Base-by-base conservation (phyloP, 1,140 invertebrate genomes). In the Habropoda laboriosa region DNA sequence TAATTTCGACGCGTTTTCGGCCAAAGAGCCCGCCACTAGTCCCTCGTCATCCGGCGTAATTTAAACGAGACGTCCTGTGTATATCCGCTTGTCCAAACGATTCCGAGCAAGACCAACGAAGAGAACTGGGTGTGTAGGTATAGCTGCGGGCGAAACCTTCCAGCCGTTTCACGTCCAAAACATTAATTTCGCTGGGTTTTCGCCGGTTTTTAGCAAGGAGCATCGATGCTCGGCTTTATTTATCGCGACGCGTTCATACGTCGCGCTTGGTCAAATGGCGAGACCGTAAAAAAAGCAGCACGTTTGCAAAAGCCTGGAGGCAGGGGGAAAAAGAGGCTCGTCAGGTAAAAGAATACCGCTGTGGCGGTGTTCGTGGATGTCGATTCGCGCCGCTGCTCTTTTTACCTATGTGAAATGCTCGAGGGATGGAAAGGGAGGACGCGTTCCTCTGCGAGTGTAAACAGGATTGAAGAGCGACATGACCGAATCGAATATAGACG, bases 41-140 rank as follows among this genome's bases (percentile, higher is more conserved):
- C 38, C 2, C 10, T 3, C 47, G 24, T 38, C 7, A 32, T 16
- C 35, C 21, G 16, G 13, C 18, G 47, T 42, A 55, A 76, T 68
- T 67, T 35, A 76, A 76, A 55, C 51, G 63, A 67, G 16, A 58
- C 13, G 30, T 13, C 21, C 24, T 8, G 32, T n/a, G n/a, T n/a
- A n/a, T 24, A 16, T 24, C 16, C 63, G 8, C n/a, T n/a, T n/a
- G n/a, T n/a, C 21, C 32, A 18, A 70, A 77, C 53, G 68, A 77
- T 68, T 77, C 70, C 70, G 4, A 42, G 27, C 38, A 7, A 2
- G 18, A n/a, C n/a, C 24, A 30, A n/a, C 16, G 63, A 45, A 49
- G n/a, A n/a, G n/a, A n/a, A 49, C 18, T 5, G 18, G n/a, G 0
- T 2, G 30, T 12, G n/a, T 57, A 57, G 4, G 32, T 8, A n/a